These are phyloP conservation scores for Xylota sylvarum DNA, from an alignment of 2,888 invertebrate genomes.

Conservation along the genomic window DNA sequence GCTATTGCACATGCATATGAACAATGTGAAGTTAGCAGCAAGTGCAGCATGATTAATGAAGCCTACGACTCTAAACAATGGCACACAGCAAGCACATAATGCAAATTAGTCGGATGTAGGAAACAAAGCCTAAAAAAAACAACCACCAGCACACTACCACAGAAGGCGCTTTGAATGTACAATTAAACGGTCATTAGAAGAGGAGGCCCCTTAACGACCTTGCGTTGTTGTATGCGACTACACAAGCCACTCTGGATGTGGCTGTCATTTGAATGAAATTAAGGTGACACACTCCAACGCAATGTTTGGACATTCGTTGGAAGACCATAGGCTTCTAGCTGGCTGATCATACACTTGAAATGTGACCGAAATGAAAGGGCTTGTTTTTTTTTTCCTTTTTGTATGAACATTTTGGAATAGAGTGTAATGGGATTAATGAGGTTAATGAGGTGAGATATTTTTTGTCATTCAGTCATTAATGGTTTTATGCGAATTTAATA, in stretches of 20 bases:
- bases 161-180: conserved; percentile 23
- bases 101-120: conserved; percentile 61
- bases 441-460: conserved; percentile 40
- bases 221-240: conserved; percentile 15
- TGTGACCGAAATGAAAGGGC: conserved; percentile 4
- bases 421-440: conserved; percentile 21
- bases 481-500: conserved; percentile 36
- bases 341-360: conserved; percentile 3
- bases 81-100: conserved; percentile 27
- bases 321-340: neutral
- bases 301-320: neutral
- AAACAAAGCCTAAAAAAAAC: conserved; percentile 23
- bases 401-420: neutral
- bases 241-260: conserved; percentile 16
- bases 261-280: conserved; percentile 57
- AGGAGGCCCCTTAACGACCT: conserved; percentile 58
- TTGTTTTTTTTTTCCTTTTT: neutral
- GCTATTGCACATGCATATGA: conserved; percentile 10
- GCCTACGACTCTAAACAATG: conserved; percentile 38
- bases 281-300: conserved; percentile 53
- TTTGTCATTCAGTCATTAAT: neutral
- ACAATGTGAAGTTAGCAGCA: conserved; percentile 11
- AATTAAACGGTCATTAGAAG: conserved; percentile 48
- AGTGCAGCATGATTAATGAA: conserved; percentile 39
- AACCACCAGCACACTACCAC: conserved; percentile 1